Base-by-base conservation (phyloP, 2,888 invertebrate species). In the Arenicola marina region DNA sequence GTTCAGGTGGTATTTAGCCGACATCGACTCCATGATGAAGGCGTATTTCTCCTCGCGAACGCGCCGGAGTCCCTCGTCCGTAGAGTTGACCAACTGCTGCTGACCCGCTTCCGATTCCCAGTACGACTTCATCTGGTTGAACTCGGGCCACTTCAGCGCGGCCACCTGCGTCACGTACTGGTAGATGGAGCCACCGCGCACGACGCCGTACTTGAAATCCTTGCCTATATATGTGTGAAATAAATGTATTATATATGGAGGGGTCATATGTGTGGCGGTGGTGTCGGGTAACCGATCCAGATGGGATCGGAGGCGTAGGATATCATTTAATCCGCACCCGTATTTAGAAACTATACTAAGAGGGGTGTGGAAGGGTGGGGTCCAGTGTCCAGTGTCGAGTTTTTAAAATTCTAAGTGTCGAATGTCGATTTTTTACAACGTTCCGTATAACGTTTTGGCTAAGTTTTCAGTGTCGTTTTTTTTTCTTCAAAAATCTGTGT, bases 1-100 rank as follows among this genome's bases (percentile, higher is more conserved):
- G 46, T 62, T 65, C 21, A 56, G 58, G 28, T 61, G 43, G 54
- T 65, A 62, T 33, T 61, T 45, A 2, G 69, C 66, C 18, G 54
- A 45, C 43, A 59, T 55, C 26, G 61, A 57, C 45, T 70, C 70
- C 59, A 64, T 59, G 44, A 70, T 63, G 48, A 70, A 65, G 18
- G 65, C 69, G 56, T 63, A 70, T 43, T 63, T 67, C 4, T 51
- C 62, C 7, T 7, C 32, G 3, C 59, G 28, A 7, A 48, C 18
- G 18, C 24, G 38, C 38, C 38, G 38, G 18, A 38, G 2, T n/a
- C 29, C 60, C n/a, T 26, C 43, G 4, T 34, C 4, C 15, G 26
- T 1, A 15, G 26, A 38, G n/a, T 38, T 24, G 15, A 60, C 60
- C 18, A 60, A 44, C 29, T 59, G 56, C 3, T n/a, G 15, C 21